Conservation (phyloP, 1,140 invertebrate genomes). For the Tetranychus cinnabarinus region DNA sequence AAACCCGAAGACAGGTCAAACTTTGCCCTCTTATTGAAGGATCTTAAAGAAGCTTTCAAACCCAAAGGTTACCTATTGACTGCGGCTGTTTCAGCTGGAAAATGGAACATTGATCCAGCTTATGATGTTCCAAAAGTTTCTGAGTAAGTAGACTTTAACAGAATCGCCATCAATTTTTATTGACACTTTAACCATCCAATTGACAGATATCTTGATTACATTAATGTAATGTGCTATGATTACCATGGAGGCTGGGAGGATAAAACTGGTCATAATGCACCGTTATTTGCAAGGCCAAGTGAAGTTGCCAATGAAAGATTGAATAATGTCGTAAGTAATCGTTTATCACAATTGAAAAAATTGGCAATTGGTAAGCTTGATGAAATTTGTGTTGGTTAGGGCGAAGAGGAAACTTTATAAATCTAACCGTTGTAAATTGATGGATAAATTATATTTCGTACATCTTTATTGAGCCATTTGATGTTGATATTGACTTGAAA, state of each 20-base stretch:
- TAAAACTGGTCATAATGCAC: slow-evolving; percentile 21
- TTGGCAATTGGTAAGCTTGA: background rate
- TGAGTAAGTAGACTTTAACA: slow-evolving; percentile 8
- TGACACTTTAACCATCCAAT: background rate
- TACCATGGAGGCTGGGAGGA: slow-evolving; percentile 63
- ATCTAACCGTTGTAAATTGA: too few species aligned
- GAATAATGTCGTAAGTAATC: slow-evolving; percentile 27
- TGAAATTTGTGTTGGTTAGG: too few species aligned
- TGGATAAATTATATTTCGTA: background rate
- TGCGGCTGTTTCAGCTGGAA: slow-evolving; percentile 43
- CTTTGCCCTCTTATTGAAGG: slow-evolving; percentile 45
- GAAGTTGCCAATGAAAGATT: slow-evolving; percentile 26
- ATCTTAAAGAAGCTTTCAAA: slow-evolving; percentile 34
- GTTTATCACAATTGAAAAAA: background rate
- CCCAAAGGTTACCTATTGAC: slow-evolving; percentile 31
- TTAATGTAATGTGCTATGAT: slow-evolving; percentile 75
- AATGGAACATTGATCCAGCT: slow-evolving; percentile 37
- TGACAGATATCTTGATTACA: slow-evolving; percentile 35
- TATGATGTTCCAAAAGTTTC: slow-evolving; percentile 49
- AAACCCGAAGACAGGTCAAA: slow-evolving; percentile 44
- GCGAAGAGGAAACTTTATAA: too few species aligned
- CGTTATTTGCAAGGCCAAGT: slow-evolving; percentile 18
- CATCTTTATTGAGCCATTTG: too few species aligned
- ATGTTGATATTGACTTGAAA: too few species aligned
- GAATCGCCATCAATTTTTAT: background rate